Evolutionary conservation across 1,140 invertebrate species (phyloP), one percentile per base, ranked within the genome.

Genomic region (Laupala kohalensis): DNA sequence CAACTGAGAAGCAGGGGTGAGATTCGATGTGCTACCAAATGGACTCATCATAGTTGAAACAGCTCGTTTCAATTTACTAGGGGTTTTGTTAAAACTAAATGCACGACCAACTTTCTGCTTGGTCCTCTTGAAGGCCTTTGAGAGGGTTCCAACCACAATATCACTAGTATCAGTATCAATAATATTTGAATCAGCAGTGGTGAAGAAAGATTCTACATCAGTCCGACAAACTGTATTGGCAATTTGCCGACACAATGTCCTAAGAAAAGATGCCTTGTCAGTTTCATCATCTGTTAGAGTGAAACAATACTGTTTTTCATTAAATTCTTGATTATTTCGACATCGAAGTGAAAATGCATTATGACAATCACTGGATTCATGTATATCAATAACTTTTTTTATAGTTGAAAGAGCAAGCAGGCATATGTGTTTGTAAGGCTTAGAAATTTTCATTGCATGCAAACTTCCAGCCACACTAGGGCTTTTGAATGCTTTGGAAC

Each of bases 11-110:
- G 85, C 86, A 87, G 90, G 73, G n/a, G 90, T 91, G 66, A 92
- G 83, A 75, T 89, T 92, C 71, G 89, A 89, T 13, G 88, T 89
- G 75, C 88, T 90, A 70, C 90, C 90, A 81, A 93, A 92, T 6
- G 93, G 93, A 75, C 93, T 94, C 90, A 95, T 94, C 86, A 94
- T 91, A n/a, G 93, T 94, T 13, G 94, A 96, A 78, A 97, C 91
- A 4, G 95, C 94, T 69, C 95, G 85, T 82, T 96, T 97, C 75
- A 97, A 79, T 81, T 95, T 95, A 69, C 90, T 93, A 25, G 95
- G 95, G 6, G 95, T 97, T 82, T 94, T 94, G 80, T 95, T 96
- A 80, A 97, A 95, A 70, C 94, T 96, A 77, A 97, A 92, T 70
- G 94, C 94, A 75, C 95, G 85, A 67, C 92, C 92, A 25, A 98